Evolutionary conservation across 1,140 invertebrate species (phyloP), one percentile per base, ranked within the genome.

Genomic region (Drepana arcuata): DNA sequence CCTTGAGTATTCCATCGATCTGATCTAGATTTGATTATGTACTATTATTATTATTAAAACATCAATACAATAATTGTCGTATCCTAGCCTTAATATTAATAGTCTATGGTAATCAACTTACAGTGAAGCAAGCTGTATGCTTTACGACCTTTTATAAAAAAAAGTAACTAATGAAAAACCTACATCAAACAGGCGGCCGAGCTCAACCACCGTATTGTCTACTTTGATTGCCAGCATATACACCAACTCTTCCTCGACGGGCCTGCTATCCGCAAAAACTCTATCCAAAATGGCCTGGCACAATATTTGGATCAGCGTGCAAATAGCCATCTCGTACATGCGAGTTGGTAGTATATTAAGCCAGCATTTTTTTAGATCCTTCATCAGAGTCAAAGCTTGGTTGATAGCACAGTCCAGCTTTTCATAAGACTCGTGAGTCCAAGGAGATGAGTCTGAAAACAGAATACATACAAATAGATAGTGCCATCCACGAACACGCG

Each of bases 271-370:
- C 0, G 45, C 49, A 33, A 79, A 57, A 9, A 79, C 36, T 35
- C 62, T 48, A 6, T 55, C 42, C 24, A 79, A 11, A 36, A 79
- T 56, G 0, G 58, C 45, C 28, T 79, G 67, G 25, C 72, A 72
- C 9, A 82, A 16, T 0, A 54, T 50, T 15, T 69, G 58, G 0
- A 70, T 41, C 2, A 84, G 45, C 0, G 72, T 64, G 21, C 67
- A 71, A 13, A 83, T 41, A 2, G 70, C 64, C 31, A 69, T 55
- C 14, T 81, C 64, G 32, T 80, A 84, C 67, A 81, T 83, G 2
- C 54, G 46, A 0, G 31, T 14, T 0, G 83, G 79, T 7, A 84
- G 53, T 0, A 81, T 41, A 27, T 57, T 41, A 9, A 48, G 41
- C 83, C 83, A 84, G 9, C 45, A 44, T 1, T 33, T 27, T 21